Percentiles rank a stretch among this genome's conserved stretches.
Evolutionary conservation across 2,113 vertebrate species (phyloP).

Genomic region (Psettodes erumei): DNA sequence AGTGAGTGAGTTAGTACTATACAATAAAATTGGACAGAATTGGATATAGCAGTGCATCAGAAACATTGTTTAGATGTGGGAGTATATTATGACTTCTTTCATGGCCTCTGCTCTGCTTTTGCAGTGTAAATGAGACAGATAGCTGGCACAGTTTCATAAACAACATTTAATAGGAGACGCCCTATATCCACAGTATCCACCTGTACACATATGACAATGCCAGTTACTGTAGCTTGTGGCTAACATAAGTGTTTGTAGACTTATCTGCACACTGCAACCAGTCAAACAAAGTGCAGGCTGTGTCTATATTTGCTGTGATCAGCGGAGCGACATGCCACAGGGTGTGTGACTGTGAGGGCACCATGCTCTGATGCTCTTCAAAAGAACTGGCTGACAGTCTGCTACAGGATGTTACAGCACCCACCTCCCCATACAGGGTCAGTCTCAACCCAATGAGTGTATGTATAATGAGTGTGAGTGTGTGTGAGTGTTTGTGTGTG

Average conservation of each 20-base stretch:
- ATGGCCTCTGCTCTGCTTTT: too few relatives aligned
- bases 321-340: constrained; percentile 26
- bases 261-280: constrained; percentile 18
- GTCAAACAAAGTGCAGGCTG: constrained; percentile 56
- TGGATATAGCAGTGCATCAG: too few relatives aligned
- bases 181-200: constrained; percentile 64
- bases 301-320: constrained; percentile 71
- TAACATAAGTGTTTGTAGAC: constrained; percentile 52
- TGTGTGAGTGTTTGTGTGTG: constrained; percentile 38
- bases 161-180: constrained; percentile 48
- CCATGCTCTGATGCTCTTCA: constrained; percentile 50
- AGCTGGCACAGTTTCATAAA: constrained; percentile 38
- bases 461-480: background rate
- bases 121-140: background rate
- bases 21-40: too few relatives aligned
- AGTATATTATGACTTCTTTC: too few relatives aligned
- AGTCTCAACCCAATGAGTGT: background rate
- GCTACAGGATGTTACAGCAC: background rate
- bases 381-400: constrained; percentile 12
- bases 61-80: too few relatives aligned
- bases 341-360: constrained; percentile 53
- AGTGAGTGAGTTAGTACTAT: too few relatives aligned
- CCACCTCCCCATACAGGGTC: background rate
- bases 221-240: constrained; percentile 41
- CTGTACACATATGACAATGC: constrained; percentile 47